These are phyloP conservation scores for Lasiommata megera DNA, from an alignment of 2,888 invertebrate species.

Conservation along the genomic window DNA sequence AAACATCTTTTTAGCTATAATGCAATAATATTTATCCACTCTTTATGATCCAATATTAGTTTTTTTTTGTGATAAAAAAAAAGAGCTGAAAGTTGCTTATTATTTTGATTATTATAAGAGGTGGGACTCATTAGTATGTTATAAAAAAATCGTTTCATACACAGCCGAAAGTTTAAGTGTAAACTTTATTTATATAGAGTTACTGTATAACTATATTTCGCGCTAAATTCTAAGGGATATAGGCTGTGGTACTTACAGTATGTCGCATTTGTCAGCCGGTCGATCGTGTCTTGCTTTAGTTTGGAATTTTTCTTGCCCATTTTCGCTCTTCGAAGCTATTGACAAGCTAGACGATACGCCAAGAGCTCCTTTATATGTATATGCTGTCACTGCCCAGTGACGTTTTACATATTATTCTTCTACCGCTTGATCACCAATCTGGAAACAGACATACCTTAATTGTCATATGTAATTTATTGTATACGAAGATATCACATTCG, in stretches of 20 bases:
- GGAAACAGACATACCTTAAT: slow-evolving; percentile 38
- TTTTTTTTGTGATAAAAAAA: too few species aligned
- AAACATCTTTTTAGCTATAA: too few species aligned
- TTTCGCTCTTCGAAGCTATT: slow-evolving; percentile 48
- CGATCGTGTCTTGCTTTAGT: slow-evolving; percentile 97
- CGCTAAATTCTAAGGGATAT: not conserved
- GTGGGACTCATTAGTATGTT: too few species aligned
- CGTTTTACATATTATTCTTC: slow-evolving; percentile 67
- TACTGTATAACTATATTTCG: too few species aligned
- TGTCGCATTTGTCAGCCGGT: slow-evolving; percentile 93
- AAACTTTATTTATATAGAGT: too few species aligned
- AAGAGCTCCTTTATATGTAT: slow-evolving; percentile 37
- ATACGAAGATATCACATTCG: too few species aligned
- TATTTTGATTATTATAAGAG: too few species aligned
- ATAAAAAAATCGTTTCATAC: too few species aligned
- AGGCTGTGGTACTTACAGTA: slow-evolving; percentile 90
- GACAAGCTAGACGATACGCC: slow-evolving; percentile 41
- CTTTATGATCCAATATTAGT: too few species aligned
- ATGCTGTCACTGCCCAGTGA: slow-evolving; percentile 44
- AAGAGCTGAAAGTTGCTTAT: too few species aligned
- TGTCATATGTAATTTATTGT: not conserved
- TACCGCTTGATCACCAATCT: slow-evolving; percentile 47
- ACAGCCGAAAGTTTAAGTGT: too few species aligned
- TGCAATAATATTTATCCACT: too few species aligned
- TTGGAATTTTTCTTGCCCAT: slow-evolving; percentile 99